Conservation (phyloP, 2,113 vertebrate species). For the Parus major region DNA sequence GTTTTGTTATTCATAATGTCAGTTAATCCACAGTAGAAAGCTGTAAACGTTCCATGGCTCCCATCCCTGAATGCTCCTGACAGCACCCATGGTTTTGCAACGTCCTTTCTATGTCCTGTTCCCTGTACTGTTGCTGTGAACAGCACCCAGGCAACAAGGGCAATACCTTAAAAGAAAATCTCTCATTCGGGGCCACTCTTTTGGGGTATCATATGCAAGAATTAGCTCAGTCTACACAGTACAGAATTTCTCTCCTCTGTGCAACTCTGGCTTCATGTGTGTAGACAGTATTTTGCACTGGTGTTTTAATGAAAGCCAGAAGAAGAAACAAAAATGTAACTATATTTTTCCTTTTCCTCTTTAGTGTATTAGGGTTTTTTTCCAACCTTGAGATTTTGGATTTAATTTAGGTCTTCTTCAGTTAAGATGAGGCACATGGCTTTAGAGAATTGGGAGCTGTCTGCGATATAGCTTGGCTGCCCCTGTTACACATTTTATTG, state of each 20-base stretch:
- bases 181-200: not conserved
- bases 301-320: not conserved
- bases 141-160: not conserved
- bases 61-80: not conserved
- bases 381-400: not conserved
- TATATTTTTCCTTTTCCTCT: not conserved
- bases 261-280: not conserved
- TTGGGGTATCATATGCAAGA: not conserved
- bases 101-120: not conserved
- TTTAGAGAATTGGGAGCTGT: not conserved
- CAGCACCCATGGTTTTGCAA: not conserved
- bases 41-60: not conserved
- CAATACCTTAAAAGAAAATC: not conserved
- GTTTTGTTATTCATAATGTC: slow-evolving; percentile 32
- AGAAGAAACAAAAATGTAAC: not conserved
- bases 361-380: not conserved
- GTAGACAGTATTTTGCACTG: not conserved
- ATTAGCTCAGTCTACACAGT: not conserved
- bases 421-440: not conserved
- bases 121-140: not conserved
- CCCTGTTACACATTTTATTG: not conserved
- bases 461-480: not conserved
- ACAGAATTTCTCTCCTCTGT: not conserved
- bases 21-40: not conserved
- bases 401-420: not conserved